A percentile compares a stretch with the other conserved stretches of the same genome.
Conservation (phyloP, 1,140 invertebrate genomes). For the Triops cancriformis region DNA sequence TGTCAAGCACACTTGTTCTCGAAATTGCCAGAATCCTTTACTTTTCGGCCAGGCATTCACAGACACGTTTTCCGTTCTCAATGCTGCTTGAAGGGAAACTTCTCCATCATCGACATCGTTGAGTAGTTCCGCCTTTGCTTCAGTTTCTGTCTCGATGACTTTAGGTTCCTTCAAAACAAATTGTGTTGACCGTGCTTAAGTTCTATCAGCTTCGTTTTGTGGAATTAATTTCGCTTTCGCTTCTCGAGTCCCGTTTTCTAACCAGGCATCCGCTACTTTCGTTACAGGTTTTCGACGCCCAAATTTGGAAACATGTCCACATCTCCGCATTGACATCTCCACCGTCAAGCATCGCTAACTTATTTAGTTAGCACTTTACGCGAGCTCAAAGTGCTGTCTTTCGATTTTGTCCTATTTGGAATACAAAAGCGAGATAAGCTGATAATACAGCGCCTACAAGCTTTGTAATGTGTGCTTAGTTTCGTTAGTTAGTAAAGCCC, state of each 20-base stretch:
- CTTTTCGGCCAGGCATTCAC: background rate
- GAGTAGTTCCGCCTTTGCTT: background rate
- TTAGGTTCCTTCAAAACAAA: background rate
- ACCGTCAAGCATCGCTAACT: background rate
- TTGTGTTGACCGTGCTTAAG: background rate
- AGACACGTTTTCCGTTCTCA: background rate
- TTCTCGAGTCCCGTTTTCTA: background rate
- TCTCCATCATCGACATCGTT: background rate
- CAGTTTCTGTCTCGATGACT: background rate
- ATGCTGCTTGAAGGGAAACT: background rate
- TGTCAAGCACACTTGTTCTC: background rate
- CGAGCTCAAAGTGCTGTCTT: background rate
- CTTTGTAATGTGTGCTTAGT: background rate
- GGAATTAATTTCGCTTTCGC: background rate
- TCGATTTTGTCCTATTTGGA: background rate
- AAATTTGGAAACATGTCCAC: background rate
- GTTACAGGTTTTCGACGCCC: background rate
- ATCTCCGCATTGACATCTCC: background rate
- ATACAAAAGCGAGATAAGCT: background rate
- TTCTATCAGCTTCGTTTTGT: background rate
- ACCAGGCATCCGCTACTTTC: background rate
- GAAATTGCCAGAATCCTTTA: background rate
- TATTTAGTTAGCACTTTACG: background rate
- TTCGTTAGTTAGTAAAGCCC: background rate
- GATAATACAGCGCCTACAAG: background rate